Conservation (phyloP, 1,140 invertebrate genomes). For the Drosophila kepulauana region DNA sequence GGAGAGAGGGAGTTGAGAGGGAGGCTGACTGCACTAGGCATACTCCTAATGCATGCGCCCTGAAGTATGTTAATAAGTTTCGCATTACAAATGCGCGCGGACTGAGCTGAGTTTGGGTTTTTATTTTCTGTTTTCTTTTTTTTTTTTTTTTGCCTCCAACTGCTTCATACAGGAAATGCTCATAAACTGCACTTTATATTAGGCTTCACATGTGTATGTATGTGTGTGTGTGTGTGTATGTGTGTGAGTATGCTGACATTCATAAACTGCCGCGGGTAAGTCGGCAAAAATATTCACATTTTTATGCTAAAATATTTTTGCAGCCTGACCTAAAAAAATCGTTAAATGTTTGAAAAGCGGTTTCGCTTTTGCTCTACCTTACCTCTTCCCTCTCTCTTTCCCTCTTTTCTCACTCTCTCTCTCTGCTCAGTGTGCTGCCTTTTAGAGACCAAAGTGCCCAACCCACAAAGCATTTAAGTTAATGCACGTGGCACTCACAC, state of each 20-base stretch:
- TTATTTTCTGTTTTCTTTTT: background rate
- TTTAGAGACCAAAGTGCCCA: conserved; percentile 79
- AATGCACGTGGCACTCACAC: conserved; percentile 70
- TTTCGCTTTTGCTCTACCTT: conserved; percentile 43
- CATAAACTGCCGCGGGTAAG: conserved; percentile 47
- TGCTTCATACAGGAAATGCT: conserved; percentile 58
- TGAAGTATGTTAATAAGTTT: conserved; percentile 82
- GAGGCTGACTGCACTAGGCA: background rate
- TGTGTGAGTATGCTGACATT: conserved; percentile 55
- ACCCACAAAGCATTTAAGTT: conserved; percentile 81
- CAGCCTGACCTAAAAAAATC: conserved; percentile 76
- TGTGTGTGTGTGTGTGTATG: conserved; percentile 6
- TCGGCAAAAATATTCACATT: conserved; percentile 62
- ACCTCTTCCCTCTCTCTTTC: background rate
- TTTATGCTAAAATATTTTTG: conserved; percentile 81
- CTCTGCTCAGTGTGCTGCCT: conserved; percentile 40
- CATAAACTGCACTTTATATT: conserved; percentile 59
- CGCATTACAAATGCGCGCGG: conserved; percentile 52
- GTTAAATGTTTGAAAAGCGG: conserved; percentile 68
- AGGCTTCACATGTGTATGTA: conserved; percentile 9
- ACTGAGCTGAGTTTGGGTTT: background rate
- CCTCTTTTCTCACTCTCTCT: conserved; percentile 9
- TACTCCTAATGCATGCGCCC: conserved; percentile 65
- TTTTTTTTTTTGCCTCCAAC: conserved; percentile 7
- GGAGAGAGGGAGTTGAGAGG: background rate